Evolutionary conservation across 2,888 invertebrate species (phyloP).

Genomic region (Mesorhabditis belari): DNA sequence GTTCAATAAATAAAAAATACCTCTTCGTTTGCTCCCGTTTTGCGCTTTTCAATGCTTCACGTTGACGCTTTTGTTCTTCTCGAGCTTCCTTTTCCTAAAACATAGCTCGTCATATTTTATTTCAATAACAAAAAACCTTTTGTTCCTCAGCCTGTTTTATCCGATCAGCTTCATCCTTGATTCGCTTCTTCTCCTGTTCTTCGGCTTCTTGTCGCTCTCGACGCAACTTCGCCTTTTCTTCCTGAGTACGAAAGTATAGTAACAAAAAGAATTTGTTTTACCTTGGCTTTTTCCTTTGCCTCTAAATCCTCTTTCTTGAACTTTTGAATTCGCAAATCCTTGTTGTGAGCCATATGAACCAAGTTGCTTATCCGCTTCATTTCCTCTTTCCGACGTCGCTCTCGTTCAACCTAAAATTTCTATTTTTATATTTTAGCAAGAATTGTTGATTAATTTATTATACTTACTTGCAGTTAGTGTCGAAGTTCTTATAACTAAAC

Average conservation of each 20-base stretch:
- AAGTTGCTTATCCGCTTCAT: constrained; percentile 80
- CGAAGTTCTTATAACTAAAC: not conserved
- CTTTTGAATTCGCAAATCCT: constrained; percentile 83
- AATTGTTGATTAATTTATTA: not conserved
- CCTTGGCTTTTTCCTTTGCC: constrained; percentile 58
- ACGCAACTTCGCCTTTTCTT: not conserved
- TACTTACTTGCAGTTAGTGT: too few species aligned
- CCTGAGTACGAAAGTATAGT: too few species aligned
- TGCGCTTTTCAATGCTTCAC: too few species aligned
- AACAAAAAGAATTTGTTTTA: not conserved
- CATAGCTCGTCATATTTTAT: not conserved
- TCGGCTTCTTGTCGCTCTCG: constrained; percentile 26
- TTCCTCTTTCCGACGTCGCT: constrained; percentile 92
- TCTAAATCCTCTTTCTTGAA: constrained; percentile 91
- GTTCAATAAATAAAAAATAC: not conserved
- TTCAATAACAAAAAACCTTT: too few species aligned
- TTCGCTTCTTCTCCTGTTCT: constrained; percentile 65
- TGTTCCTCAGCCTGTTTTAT: not conserved
- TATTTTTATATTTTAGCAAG: not conserved
- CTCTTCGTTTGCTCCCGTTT: too few species aligned
- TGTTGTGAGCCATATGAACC: constrained; percentile 85
- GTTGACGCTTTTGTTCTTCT: too few species aligned
- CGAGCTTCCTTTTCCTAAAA: too few species aligned
- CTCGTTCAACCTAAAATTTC: constrained; percentile 64
- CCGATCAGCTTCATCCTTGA: constrained; percentile 66